These are phyloP conservation scores for Perodicticus potto DNA, from an alignment of 2,797 vertebrate species.

Conservation along the genomic window DNA sequence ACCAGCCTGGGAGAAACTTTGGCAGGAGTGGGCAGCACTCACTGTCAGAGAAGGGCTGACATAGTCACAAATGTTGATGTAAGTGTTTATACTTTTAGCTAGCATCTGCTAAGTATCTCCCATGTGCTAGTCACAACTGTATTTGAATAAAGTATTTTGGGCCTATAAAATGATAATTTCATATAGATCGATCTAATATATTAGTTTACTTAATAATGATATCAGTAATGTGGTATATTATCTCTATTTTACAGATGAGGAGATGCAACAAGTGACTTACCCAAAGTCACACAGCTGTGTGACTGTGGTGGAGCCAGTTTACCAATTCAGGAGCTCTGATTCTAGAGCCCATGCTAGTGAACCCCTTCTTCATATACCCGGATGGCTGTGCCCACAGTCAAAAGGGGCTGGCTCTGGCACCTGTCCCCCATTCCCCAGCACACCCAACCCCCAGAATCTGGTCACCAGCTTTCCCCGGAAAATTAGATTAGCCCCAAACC, in stretches of 20 bases:
- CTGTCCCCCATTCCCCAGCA: constrained; percentile 13
- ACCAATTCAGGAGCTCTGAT: background rate
- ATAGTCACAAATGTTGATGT: constrained; percentile 72
- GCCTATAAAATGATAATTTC: constrained; percentile 14
- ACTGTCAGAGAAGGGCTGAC: constrained; percentile 70
- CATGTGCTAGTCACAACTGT: background rate
- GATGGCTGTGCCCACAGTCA: background rate
- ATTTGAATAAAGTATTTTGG: background rate
- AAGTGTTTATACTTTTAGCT: background rate
- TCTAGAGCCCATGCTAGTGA: background rate
- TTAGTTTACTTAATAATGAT: background rate
- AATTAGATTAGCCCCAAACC: constrained; percentile 55
- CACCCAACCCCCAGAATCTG: constrained; percentile 63
- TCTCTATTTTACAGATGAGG: background rate
- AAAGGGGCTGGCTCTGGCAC: background rate
- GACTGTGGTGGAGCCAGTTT: background rate
- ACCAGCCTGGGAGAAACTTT: background rate
- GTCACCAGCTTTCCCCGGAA: constrained; percentile 67
- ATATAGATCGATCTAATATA: background rate
- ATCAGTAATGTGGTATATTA: background rate
- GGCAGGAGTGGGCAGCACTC: constrained; percentile 52
- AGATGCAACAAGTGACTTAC: background rate
- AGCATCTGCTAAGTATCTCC: background rate
- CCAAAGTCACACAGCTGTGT: background rate
- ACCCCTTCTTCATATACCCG: background rate